phyloP scores from a whole-genome alignment of 1,140 invertebrate species.

The Anoplolepis gracilipes region DNA sequence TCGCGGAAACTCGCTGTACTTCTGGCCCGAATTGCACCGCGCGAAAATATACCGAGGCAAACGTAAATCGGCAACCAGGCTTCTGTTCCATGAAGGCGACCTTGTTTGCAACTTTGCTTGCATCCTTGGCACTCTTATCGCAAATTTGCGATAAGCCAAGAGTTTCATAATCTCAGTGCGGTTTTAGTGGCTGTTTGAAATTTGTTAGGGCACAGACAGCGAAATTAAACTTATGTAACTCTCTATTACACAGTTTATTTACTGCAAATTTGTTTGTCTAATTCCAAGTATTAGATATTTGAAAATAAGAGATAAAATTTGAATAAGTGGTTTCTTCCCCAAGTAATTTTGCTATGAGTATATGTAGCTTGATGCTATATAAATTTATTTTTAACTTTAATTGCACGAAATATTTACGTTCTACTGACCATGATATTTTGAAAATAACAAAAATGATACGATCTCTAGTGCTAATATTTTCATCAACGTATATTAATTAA shows the following conservation, averaged over 20 bases:
- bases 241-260: conserved; percentile 20
- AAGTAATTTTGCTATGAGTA: neutral
- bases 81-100: conserved; percentile 13
- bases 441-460: neutral
- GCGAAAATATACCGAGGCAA: conserved; percentile 52
- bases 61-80: conserved; percentile 7
- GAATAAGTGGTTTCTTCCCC: no score
- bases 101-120: conserved; percentile 1
- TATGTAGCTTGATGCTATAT: neutral
- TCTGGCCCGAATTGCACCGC: conserved; percentile 30
- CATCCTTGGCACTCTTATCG: conserved; percentile 22
- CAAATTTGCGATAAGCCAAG: conserved; percentile 33
- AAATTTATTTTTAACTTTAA: neutral
- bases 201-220: neutral
- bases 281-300: neutral
- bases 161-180: conserved; percentile 2
- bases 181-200: conserved; percentile 3
- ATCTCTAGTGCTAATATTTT: neutral
- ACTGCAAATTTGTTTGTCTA: neutral
- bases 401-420: conserved; percentile 16
- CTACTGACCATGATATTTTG: neutral
- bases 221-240: conserved; percentile 24
- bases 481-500: conserved; percentile 20
- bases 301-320: no score
- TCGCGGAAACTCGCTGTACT: conserved; percentile 31